These are phyloP conservation scores for Cryptus armator DNA, from an alignment of 2,888 invertebrate species.

Conservation along the genomic window DNA sequence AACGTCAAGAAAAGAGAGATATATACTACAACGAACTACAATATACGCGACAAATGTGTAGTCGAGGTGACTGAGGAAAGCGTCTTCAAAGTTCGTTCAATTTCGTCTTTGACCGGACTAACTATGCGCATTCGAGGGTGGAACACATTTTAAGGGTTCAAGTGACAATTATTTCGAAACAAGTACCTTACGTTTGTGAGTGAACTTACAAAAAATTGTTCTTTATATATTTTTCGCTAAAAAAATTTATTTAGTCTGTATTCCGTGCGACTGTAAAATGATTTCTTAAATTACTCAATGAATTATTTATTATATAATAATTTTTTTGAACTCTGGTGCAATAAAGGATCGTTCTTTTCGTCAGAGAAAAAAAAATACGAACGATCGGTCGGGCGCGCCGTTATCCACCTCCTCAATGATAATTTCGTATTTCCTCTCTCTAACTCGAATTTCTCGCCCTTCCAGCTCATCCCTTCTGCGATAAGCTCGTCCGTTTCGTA, in stretches of 20 bases:
- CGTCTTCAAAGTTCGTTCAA: background rate
- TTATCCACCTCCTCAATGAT: constrained; percentile 32
- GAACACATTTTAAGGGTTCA: too few species aligned
- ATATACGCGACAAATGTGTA: background rate
- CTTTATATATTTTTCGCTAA: too few species aligned
- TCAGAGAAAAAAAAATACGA: background rate
- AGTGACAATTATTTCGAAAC: too few species aligned
- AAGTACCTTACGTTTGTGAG: too few species aligned
- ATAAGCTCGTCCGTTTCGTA: constrained; percentile 36
- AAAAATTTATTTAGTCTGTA: too few species aligned
- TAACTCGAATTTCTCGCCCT: background rate
- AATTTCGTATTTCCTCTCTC: constrained; percentile 35
- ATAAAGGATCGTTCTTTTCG: background rate
- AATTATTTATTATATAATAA: background rate
- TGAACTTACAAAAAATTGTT: too few species aligned
- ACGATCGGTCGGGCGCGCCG: constrained; percentile 7
- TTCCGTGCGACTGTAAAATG: too few species aligned
- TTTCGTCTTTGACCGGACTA: background rate
- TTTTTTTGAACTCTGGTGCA: background rate
- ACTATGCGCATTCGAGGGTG: too few species aligned
- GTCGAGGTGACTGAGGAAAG: background rate
- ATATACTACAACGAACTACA: background rate
- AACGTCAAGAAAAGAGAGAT: constrained; percentile 15
- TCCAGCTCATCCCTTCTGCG: constrained; percentile 12
- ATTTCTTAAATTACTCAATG: background rate